Evolutionary conservation across 2,888 invertebrate genomes (phyloP), one percentile per base, ranked within the genome.

Genomic region (Thecophora atra): DNA sequence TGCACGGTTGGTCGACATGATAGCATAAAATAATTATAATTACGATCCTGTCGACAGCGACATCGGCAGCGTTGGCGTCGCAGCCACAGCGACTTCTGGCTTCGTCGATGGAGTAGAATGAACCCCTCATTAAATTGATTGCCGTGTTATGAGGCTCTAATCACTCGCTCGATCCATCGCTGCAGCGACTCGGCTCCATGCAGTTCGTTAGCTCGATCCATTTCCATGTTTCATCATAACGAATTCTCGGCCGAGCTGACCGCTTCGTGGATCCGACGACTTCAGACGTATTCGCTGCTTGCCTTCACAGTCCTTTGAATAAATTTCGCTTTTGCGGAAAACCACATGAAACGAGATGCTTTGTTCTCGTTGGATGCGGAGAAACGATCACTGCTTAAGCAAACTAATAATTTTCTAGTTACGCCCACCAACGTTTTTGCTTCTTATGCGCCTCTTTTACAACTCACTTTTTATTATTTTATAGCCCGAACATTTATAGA

Each of bases 381-480:
- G 58, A 58, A 26, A 56, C 52, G 21, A 76, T 76, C 72, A 76
- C 77, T 78, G 74, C 79, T 80, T 78, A 79, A 80, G 79, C 79
- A 80, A 81, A 80, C 81, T 81, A 79, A 80, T 80, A 80, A 81
- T 80, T 81, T 81, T 78, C 80, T 79, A 80, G 81, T 78, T 77
- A 81, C 80, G 81, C 81, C 80, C 77, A 76, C 77, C 52, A 78
- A 78, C 74, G 74, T 63, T 63, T 70, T 63, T 62, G 47, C 51
- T 70, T 62, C 70, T 42, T 70, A 63, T 47, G 70, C 63, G 52
- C n/a, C 51, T 47, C 30, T 62, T 69, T 69, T 47, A 3, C 17
- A 13, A 21, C 24, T 19, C 11, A 28, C 13, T 47, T 67, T 21
- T 51, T 28, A 26, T 68, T 58, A 24, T 68, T 67, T 58, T 68